Conservation (phyloP, 2,797 vertebrate species). For the Silurus lanzhouensis region DNA sequence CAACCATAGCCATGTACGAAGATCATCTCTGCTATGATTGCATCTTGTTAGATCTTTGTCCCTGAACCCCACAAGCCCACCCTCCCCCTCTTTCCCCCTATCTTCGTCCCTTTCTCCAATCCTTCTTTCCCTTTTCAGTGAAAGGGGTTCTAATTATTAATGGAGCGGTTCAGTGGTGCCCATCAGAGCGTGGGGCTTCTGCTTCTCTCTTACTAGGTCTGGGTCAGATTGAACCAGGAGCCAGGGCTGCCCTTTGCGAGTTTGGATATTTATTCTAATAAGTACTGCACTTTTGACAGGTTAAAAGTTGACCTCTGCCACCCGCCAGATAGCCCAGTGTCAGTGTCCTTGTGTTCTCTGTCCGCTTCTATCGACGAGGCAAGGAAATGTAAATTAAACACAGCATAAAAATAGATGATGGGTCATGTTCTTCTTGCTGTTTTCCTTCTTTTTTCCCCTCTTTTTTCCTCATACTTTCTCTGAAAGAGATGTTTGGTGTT, state of each 20-base stretch:
- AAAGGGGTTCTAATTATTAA: conserved; percentile 50
- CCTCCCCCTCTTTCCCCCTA: neutral
- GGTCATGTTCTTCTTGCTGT: conserved; percentile 73
- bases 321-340: conserved; percentile 72
- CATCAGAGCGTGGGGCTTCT: conserved; percentile 54
- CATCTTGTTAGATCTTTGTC: conserved; percentile 42
- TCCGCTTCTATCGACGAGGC: conserved; percentile 77
- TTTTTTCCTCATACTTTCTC: conserved; percentile 15
- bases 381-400: conserved; percentile 82
- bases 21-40: conserved; percentile 45
- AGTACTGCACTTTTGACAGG: conserved; percentile 82
- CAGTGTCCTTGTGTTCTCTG: conserved; percentile 82
- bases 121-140: conserved; percentile 21
- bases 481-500: conserved; percentile 53
- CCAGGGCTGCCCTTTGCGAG: conserved; percentile 77
- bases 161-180: conserved; percentile 41
- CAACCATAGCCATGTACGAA: conserved; percentile 26
- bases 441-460: conserved; percentile 33
- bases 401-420: conserved; percentile 84
- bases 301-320: conserved; percentile 78
- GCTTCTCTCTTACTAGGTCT: conserved; percentile 61
- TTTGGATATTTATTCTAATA: conserved; percentile 85
- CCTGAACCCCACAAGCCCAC: conserved; percentile 22
- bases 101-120: conserved; percentile 17
- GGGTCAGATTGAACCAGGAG: conserved; percentile 72